These are phyloP conservation scores for Sardinella longiceps DNA, from an alignment of 2,797 vertebrate genomes.

Conservation along the genomic window DNA sequence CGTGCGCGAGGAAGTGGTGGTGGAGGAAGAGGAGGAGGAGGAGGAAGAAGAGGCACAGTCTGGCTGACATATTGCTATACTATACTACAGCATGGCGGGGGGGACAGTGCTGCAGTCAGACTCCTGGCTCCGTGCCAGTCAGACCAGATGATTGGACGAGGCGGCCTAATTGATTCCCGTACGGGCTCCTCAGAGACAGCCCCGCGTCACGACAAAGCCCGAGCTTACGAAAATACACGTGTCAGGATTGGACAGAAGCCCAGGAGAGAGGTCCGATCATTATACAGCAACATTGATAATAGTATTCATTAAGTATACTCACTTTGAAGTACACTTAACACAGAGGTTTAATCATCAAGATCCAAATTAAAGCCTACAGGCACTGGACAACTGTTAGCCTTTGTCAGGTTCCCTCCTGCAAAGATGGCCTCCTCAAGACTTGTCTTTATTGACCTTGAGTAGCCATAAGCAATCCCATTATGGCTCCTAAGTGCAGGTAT, in stretches of 20 bases:
- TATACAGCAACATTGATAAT: not conserved
- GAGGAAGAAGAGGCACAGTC: not conserved
- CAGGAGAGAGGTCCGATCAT: not conserved
- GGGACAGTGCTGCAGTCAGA: not conserved
- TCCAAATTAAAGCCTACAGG: not conserved
- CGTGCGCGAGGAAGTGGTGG: not conserved
- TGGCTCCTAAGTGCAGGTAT: not conserved
- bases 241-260: not conserved
- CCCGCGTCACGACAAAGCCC: not conserved
- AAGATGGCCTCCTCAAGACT: not conserved
- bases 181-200: not conserved
- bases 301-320: not conserved
- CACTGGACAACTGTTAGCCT: no score
- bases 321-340: not conserved
- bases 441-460: not conserved
- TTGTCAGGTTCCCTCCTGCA: not conserved
- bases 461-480: not conserved
- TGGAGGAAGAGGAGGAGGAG: not conserved
- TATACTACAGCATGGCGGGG: not conserved
- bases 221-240: not conserved
- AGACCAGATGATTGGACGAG: slow-evolving; percentile 6
- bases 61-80: not conserved
- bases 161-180: not conserved
- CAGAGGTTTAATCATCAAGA: not conserved
- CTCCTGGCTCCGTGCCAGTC: not conserved